phyloP scores from a whole-genome alignment of 1,140 invertebrate species.

The Octopus bimaculoides region DNA sequence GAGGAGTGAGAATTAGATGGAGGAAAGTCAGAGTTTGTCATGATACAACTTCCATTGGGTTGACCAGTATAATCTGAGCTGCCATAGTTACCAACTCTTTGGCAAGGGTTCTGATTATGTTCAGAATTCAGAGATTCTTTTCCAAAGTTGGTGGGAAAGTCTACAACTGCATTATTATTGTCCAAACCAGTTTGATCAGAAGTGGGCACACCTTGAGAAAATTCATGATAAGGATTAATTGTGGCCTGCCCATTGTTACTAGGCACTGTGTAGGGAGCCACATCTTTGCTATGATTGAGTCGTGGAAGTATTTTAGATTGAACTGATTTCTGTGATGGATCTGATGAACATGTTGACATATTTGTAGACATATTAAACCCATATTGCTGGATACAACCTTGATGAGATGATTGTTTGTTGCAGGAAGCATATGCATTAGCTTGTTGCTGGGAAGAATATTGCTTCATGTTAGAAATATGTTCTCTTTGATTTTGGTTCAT shows the following conservation, averaged over 20 bases:
- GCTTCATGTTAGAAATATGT: background rate
- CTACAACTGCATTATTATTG: background rate
- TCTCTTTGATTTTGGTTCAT: background rate
- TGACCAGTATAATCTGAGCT: background rate
- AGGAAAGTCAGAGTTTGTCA: background rate
- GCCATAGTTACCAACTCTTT: background rate
- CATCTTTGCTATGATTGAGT: slow-evolving; percentile 37
- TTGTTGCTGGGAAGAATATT: background rate
- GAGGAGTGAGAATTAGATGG: background rate
- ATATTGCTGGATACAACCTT: background rate
- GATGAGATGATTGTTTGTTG: background rate
- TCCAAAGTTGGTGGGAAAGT: slow-evolving; percentile 11
- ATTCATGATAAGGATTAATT: slow-evolving; percentile 13
- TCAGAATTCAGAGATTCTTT: slow-evolving; percentile 4
- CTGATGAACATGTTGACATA: background rate
- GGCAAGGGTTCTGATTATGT: background rate
- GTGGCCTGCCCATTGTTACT: slow-evolving; percentile 29
- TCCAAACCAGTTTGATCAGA: background rate
- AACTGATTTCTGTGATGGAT: slow-evolving; percentile 15
- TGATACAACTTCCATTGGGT: background rate
- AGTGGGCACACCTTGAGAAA: background rate
- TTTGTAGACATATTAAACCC: background rate
- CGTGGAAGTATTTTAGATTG: slow-evolving; percentile 46
- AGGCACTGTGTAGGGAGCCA: slow-evolving; percentile 50
- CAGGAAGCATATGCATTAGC: background rate